Conservation (phyloP, 53 echinoderm and acorn worm species). For the Holothuria leucospilota region DNA sequence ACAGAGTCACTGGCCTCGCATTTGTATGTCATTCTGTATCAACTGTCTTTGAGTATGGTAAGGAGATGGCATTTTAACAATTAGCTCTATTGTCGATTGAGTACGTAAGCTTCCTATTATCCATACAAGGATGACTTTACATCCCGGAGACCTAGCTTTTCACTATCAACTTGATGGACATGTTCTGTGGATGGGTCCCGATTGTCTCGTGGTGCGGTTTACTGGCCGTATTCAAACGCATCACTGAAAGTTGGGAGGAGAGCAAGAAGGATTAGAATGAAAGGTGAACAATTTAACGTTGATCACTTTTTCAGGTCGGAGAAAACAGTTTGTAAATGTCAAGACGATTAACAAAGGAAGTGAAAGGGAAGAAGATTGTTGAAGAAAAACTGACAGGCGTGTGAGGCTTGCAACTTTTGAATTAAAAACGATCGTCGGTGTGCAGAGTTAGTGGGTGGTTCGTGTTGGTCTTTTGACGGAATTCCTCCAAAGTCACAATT, state of each 20-base stretch:
- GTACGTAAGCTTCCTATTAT: conserved; percentile 1
- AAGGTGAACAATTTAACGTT: conserved; percentile 22
- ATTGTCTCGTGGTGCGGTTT: no score
- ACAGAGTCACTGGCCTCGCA: conserved; percentile 13
- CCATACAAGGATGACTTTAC: conserved; percentile 3
- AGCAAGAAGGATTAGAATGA: conserved; percentile 9
- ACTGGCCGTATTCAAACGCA: no score
- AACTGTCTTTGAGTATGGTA: neutral
- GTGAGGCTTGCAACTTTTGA: neutral
- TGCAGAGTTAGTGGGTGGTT: conserved; percentile 12
- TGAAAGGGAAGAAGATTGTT: neutral
- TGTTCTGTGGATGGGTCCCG: neutral
- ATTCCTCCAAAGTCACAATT: no score
- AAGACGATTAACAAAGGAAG: conserved; percentile 9
- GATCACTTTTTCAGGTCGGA: conserved; percentile 20
- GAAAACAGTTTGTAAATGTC: conserved; percentile 42
- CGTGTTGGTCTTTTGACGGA: neutral
- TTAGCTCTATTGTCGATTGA: conserved; percentile 29
- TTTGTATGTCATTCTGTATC: neutral
- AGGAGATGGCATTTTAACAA: conserved; percentile 13
- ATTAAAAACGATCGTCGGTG: neutral
- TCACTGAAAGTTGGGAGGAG: neutral
- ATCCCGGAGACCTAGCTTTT: neutral
- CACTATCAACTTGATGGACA: neutral
- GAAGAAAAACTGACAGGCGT: conserved; percentile 16